Evolutionary conservation across 2,888 invertebrate genomes (phyloP), one percentile per base, ranked within the genome.

Genomic region (Amphipyra berbera): DNA sequence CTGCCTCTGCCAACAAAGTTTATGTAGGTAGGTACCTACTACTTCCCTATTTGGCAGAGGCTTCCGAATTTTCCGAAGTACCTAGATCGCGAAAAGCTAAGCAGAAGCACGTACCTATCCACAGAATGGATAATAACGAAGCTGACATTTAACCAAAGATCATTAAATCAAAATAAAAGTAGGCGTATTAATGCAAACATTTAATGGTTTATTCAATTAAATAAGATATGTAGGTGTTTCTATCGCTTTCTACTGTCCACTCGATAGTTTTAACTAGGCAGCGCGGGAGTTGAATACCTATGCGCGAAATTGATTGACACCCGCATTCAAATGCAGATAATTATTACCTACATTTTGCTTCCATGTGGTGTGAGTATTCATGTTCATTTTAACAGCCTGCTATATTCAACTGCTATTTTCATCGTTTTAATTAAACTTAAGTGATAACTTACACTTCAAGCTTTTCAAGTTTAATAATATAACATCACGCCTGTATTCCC

Each of bases 231-330:
- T 48, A 47, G n/a, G 30, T 57, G 54, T 59, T 56, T 49, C 48
- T 30, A 61, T 50, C 58, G 59, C 76, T 77, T 77, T 77, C 77
- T 76, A 69, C 50, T 57, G 74, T 52, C 47, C 45, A 55, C 45
- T 48, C 58, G 37, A 57, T 52, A 61, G 54, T 62, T 40, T 47
- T 61, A 66, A 61, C 55, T 55, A 58, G 48, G 52, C 61, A 59
- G 52, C 33, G 60, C 33, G 60, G 59, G 44, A 30, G 54, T 15
- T 65, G 30, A 61, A 61, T 68, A n/a, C n/a, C n/a, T n/a, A 50
- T 30, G 62, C 58, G 72, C 55, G 63, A 74, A 78, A 78, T 78
- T 79, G 78, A 79, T 79, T 79, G 65, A 67, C 47, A 58, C 64
- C 52, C 50, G 56, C 73, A 73, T 70, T 79, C 58, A 62, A n/a